Conservation (phyloP, 2,888 invertebrate species). For the Torymus texanus region DNA sequence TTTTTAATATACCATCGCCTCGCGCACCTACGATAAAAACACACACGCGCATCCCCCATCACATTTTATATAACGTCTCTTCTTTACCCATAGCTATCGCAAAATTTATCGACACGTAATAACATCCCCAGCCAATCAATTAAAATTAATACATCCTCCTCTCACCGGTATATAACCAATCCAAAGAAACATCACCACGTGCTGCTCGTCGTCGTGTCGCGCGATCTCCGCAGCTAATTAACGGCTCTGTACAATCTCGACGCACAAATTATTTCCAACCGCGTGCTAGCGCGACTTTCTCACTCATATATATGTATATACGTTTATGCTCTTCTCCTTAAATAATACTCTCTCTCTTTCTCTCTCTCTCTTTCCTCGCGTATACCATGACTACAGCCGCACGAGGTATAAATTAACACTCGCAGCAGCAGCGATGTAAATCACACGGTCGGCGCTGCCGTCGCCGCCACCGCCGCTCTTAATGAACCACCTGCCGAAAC, state of each 20-base stretch:
- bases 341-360: constrained; percentile 1
- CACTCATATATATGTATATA: neutral
- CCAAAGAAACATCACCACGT: too few relatives aligned
- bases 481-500: constrained; percentile 56
- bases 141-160: too few relatives aligned
- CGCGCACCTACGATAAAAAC: too few relatives aligned
- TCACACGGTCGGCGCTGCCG: constrained; percentile 53
- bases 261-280: constrained; percentile 48
- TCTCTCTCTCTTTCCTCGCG: too few relatives aligned
- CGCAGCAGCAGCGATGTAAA: constrained; percentile 59
- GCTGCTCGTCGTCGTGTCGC: too few relatives aligned
- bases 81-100: too few relatives aligned
- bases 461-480: constrained; percentile 33
- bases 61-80: too few relatives aligned
- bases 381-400: constrained; percentile 35
- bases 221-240: constrained; percentile 31
- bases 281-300: constrained; percentile 3
- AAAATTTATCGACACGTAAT: too few relatives aligned
- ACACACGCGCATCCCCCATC: too few relatives aligned
- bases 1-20: too few relatives aligned
- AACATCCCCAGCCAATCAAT: too few relatives aligned
- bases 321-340: neutral
- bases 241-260: constrained; percentile 1
- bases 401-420: constrained; percentile 62
- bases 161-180: too few relatives aligned